Evolutionary conservation across 2,888 invertebrate genomes (phyloP), one percentile per base, ranked within the genome.

Genomic region (Melanophora roralis): DNA sequence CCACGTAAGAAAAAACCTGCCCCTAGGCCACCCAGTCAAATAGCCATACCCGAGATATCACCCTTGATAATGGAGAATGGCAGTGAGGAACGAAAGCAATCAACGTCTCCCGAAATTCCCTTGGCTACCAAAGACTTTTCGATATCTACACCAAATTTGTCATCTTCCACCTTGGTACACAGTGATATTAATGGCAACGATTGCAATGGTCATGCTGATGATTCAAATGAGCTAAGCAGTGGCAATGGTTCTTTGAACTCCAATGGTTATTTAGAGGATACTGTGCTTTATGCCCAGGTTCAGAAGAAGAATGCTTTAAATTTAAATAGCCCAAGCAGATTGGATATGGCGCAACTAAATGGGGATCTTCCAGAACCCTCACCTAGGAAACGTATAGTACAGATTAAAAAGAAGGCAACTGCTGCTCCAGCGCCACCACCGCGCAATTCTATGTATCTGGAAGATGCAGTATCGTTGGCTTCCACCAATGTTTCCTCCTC

Each of bases 1-100:
- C 86, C 89, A 38, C 86, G 90, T 45, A 90, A 90, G 79, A 90
- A 89, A 83, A 87, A 89, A 5, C 82, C 85, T 0, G 89, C 89
- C 12, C 90, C 90, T 6, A 83, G 89, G 9, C 90, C 90, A 1
- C 90, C 90, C 64, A 89, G 87, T 81, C 89, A 89, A 78, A 84
- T 85, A 79, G 87, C 85, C 16, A 88, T 89, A 51, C 87, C 88
- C 5, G 89, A 89, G 77, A 88, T 87, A 32, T 76, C 83, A 14
- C 73, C 84, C 0, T 78, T 86, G 2, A 86, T 85, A 27, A 76
- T 84, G 21, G 83, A 84, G 68, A 81, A 78, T 32, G 68, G 47
- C 0, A 16, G 45, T 8, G 32, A 57, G 27, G n/a, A 16, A n/a
- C 11, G 32, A 1, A 14, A 78, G 9, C 40, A 65, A 1, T 27